Evolutionary conservation across 2,113 vertebrate species (phyloP), one percentile per base, ranked within the genome.

Genomic region (Mesoclemmys tuberculata): DNA sequence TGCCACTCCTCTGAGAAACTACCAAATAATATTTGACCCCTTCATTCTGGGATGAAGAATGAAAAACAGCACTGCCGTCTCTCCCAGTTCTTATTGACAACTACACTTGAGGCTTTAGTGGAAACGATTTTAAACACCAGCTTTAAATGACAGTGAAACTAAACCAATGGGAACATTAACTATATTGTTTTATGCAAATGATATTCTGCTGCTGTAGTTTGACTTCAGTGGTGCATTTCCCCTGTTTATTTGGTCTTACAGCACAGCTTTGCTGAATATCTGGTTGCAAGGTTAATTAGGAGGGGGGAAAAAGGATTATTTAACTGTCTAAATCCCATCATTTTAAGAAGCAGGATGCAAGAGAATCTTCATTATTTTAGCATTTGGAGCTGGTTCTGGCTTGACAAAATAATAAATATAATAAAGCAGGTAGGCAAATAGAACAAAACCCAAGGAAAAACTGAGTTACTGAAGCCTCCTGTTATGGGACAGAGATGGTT

Each of bases 171-270:
- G 46, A 85, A 75, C 4, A 41, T 89, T 84, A 85, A 93, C 85
- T 5, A 29, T 13, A 46, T 78, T 44, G 24, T 24, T 27, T 44
- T 78, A 84, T 21, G 3, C 38, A 88, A 80, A 75, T 5, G 41
- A n/a, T 80, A 87, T 44, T 94, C 41, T 87, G 58, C 82, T 90
- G 77, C 91, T 79, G 24, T 55, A 51, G 38, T 27, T 64, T 93
- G 68, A 93, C 31, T 83, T 41, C 91, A 80, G 31, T 82, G 38
- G 41, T 58, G 90, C 27, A 75, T 27, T 38, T 94, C 61, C 46
- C 10, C 85, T 48, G 38, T 90, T 92, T 85, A 44, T 83, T 48
- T 48, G 61, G 44, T 46, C 82, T 89, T 90, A 82, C 7, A 77
- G 38, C 4, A 61, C 12, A 86, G 74, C 61, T 38, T 81, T 91